A percentile compares a stretch with the other conserved stretches of the same genome.
Conservation (phyloP, 2,113 vertebrate genomes). For the Bubo blakistoni region DNA sequence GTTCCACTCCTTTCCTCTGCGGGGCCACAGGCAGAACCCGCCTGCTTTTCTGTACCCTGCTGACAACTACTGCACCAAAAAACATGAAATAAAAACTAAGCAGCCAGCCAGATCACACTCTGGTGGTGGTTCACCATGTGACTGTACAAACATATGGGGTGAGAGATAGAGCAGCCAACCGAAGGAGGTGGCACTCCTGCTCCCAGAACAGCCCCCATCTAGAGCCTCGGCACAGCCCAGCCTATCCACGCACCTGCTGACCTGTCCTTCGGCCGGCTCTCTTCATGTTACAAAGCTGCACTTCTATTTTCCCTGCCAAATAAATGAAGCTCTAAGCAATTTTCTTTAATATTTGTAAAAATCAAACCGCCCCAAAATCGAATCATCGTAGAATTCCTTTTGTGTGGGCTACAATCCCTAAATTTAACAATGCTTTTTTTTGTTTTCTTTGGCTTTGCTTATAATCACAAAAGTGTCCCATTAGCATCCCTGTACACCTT, state of each 20-base stretch:
- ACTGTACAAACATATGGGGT: neutral
- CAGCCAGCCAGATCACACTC: neutral
- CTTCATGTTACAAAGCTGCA: neutral
- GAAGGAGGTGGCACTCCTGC: neutral
- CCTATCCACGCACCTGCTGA: neutral
- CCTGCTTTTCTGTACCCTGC: neutral
- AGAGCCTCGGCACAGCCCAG: neutral
- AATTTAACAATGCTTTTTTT: neutral
- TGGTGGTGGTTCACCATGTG: neutral
- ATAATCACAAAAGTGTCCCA: neutral
- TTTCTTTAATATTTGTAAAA: neutral
- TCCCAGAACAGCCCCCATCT: neutral
- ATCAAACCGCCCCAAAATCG: neutral
- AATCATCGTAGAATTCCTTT: neutral
- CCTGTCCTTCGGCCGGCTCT: neutral
- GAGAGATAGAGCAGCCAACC: neutral
- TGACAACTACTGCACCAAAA: neutral
- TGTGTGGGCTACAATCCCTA: neutral
- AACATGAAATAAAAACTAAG: neutral
- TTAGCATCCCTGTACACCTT: neutral
- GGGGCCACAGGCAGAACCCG: neutral
- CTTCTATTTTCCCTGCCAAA: neutral
- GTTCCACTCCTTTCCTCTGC: neutral
- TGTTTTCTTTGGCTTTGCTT: neutral
- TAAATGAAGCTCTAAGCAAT: neutral